phyloP scores from a whole-genome alignment of 2,888 invertebrate species.

The Ennomos erosarius region DNA sequence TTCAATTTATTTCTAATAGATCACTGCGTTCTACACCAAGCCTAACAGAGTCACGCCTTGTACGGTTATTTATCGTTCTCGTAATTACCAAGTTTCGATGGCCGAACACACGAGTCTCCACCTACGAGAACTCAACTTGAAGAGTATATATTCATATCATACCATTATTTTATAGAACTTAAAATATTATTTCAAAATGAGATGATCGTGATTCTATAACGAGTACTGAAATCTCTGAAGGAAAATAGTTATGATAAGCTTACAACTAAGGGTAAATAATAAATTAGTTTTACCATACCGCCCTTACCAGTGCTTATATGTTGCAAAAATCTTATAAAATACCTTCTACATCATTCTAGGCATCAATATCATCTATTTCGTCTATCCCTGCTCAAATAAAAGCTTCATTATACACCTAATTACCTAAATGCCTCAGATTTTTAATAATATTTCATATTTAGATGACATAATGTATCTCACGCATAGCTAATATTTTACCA shows the following conservation, averaged over 20 bases:
- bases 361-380: no score
- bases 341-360: no score
- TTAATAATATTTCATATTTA: background rate
- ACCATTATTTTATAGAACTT: slow-evolving; percentile 8
- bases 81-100: slow-evolving; percentile 70
- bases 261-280: no score
- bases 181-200: no score
- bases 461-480: slow-evolving; percentile 1
- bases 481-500: slow-evolving; percentile 44
- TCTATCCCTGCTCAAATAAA: no score
- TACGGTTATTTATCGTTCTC: slow-evolving; percentile 64
- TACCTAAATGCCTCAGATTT: background rate
- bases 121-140: slow-evolving; percentile 26
- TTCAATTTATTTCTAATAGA: background rate
- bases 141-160: slow-evolving; percentile 2
- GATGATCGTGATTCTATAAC: no score
- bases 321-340: no score
- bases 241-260: no score
- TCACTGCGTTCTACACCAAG: slow-evolving; percentile 24
- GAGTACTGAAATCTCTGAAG: no score
- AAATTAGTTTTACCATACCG: no score
- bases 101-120: slow-evolving; percentile 42
- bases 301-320: no score
- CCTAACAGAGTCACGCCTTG: slow-evolving; percentile 53
- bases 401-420: no score